Base-by-base conservation (phyloP, 2,113 vertebrate genomes). In the Aldabrachelys gigantea region DNA sequence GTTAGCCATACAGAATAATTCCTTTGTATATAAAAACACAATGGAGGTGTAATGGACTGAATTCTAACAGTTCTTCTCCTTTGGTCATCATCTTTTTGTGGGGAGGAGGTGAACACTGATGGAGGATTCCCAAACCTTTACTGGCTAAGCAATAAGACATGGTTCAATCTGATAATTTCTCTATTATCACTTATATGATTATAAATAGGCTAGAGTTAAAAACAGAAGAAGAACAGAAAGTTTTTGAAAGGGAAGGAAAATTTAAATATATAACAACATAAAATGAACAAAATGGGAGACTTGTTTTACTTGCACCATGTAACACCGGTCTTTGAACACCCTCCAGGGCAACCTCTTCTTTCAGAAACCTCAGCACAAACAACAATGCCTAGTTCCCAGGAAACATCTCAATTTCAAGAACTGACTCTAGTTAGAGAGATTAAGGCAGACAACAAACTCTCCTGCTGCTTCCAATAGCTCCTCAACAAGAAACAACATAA, bases 301-400 rank as follows among this genome's bases (percentile, higher is more conserved):
- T 78, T 27, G 21, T 47, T 27, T 78, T 25, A 78, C 7, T 25
- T 78, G 24, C 24, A 2, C 41, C 47, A 27, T 44, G 24, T 78
- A 78, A 59, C 11, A 47, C 6, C 6, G 7, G 75, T 16, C 41
- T 13, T 16, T 78, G 22, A 78, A 47, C 12, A 78, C 4, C n/a
- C 21, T 72, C 65, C 17, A 72, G n/a, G 17, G 21, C 72, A 53
- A 16, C 47, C n/a, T 3, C 5, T 25, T 69, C 35, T 91, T 95
- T 83, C 80, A 84, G 88, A 92, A 92, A 80, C 90, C 80, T 94
- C 59, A 83, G 54, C 87, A 54, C 41, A 53, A 49, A 29, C 49
- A 88, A 35, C 79, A 80, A 1, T 41, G 14, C 19, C 83, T 12
- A 27, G 3, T 78, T 47, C 75, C 75, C 75, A 78, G 82, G n/a